Evolutionary conservation across 2,888 invertebrate genomes (phyloP).

Genomic region (Dermolepida albohirtum): DNA sequence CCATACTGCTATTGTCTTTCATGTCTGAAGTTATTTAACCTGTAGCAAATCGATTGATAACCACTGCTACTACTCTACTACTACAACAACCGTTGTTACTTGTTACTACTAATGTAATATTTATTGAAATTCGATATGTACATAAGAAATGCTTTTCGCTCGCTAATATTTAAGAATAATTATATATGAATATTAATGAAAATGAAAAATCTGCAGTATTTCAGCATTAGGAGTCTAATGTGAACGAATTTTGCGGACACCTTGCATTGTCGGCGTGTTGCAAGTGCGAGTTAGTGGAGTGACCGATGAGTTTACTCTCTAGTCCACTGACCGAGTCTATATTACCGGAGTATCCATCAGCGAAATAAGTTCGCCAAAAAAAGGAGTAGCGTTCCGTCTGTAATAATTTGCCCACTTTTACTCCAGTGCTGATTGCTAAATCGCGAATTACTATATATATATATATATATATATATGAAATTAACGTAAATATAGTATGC

Average conservation of each 20-base stretch:
- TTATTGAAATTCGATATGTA: background rate
- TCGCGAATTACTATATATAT: background rate
- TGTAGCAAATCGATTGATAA: constrained; percentile 13
- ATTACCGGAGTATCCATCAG: constrained; percentile 39
- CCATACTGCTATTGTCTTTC: constrained; percentile 31
- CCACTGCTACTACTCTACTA: constrained; percentile 22
- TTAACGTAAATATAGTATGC: background rate
- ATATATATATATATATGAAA: background rate
- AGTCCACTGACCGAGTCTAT: constrained; percentile 59
- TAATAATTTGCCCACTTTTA: constrained; percentile 29
- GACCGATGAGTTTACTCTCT: constrained; percentile 56
- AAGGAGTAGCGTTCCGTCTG: constrained; percentile 24
- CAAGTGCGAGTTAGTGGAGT: constrained; percentile 47
- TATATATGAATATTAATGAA: constrained; percentile 16
- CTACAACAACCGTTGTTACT: constrained; percentile 17
- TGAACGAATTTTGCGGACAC: constrained; percentile 44
- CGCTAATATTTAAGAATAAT: constrained; percentile 12
- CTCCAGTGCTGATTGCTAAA: constrained; percentile 22
- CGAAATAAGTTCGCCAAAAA: constrained; percentile 35
- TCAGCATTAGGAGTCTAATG: constrained; percentile 10
- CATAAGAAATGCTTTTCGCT: constrained; percentile 5
- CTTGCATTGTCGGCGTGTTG: constrained; percentile 18
- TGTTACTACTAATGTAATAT: constrained; percentile 6
- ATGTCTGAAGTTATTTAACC: constrained; percentile 31
- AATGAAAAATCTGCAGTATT: constrained; percentile 30